phyloP scores from a whole-genome alignment of 2,113 vertebrate species.

The Bubo scandiacus region DNA sequence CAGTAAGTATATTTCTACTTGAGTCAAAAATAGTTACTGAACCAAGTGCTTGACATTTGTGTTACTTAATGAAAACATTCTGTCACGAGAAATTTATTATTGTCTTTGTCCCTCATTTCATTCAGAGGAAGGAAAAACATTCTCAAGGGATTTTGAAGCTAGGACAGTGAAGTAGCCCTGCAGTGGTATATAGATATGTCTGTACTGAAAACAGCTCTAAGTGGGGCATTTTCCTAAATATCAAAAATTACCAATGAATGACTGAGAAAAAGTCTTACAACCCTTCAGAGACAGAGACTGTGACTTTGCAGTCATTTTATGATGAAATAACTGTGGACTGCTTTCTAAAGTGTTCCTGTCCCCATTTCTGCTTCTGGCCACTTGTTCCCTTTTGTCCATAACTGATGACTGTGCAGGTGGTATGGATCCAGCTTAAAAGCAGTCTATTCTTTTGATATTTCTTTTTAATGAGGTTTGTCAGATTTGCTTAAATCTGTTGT shows the following conservation, averaged over 20 bases:
- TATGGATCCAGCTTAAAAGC: neutral
- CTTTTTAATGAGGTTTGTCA: neutral
- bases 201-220: neutral
- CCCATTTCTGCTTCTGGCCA: neutral
- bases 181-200: neutral
- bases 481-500: neutral
- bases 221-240: neutral
- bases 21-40: neutral
- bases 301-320: neutral
- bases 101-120: slow-evolving; percentile 16
- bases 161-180: neutral
- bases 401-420: neutral
- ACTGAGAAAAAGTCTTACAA: neutral
- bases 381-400: neutral
- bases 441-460: neutral
- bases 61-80: slow-evolving; percentile 24
- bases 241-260: neutral
- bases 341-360: neutral
- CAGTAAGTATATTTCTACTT: neutral
- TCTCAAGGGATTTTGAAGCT: neutral
- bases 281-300: neutral
- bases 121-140: slow-evolving; percentile 16
- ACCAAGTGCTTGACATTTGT: neutral
- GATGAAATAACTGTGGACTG: neutral
- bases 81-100: neutral